Evolutionary conservation across 2,113 vertebrate genomes (phyloP).

Genomic region (Anolis sagrei): DNA sequence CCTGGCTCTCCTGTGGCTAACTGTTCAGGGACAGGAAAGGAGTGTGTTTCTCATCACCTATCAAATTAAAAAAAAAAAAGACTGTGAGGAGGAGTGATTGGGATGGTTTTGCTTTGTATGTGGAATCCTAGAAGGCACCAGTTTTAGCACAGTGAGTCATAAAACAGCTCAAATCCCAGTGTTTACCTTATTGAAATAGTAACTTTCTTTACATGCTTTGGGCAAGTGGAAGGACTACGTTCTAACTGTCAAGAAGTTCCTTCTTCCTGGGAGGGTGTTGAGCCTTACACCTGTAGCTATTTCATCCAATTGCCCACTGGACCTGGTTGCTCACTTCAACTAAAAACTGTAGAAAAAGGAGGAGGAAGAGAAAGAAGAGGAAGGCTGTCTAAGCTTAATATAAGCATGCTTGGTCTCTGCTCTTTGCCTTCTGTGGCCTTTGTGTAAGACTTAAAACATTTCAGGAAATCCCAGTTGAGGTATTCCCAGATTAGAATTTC

Average conservation of each 20-base stretch:
- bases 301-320: too few relatives aligned
- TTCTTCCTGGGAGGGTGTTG: too few relatives aligned
- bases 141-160: neutral
- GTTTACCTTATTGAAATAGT: slow-evolving; percentile 43
- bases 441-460: neutral
- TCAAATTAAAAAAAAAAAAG: slow-evolving; percentile 58
- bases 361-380: too few relatives aligned
- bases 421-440: too few relatives aligned
- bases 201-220: slow-evolving; percentile 48
- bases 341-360: too few relatives aligned
- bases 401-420: too few relatives aligned
- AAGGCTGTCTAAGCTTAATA: too few relatives aligned
- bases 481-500: neutral
- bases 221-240: neutral
- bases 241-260: neutral
- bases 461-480: neutral
- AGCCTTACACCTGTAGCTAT: too few relatives aligned
- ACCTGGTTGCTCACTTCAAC: too few relatives aligned
- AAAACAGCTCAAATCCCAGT: slow-evolving; percentile 37
- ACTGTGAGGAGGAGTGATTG: slow-evolving; percentile 34
- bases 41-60: slow-evolving; percentile 35
- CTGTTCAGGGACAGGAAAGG: slow-evolving; percentile 43
- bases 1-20: slow-evolving; percentile 32
- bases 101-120: slow-evolving; percentile 49
- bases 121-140: slow-evolving; percentile 49